Evolutionary conservation across 2,888 invertebrate genomes (phyloP).

Genomic region (Steinernema scapterisci): DNA sequence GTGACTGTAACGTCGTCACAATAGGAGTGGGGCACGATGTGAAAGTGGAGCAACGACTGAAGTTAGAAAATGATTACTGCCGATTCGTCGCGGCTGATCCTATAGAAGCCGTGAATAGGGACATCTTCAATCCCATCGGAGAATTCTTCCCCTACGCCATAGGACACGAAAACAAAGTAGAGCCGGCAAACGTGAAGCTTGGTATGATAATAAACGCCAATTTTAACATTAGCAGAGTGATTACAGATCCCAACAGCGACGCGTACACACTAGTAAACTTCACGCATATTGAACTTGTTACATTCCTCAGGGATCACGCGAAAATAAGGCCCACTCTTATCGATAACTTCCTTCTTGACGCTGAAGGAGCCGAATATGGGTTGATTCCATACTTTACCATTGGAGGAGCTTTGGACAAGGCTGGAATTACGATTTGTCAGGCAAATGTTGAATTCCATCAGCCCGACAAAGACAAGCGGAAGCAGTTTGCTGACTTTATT

Average conservation of each 20-base stretch:
- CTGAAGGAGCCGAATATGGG: slow-evolving; percentile 7
- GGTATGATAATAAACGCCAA: too few species aligned
- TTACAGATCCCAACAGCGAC: slow-evolving; percentile 1
- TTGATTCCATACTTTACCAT: not conserved
- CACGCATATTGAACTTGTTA: not conserved
- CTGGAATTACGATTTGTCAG: not conserved
- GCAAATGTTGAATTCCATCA: not conserved
- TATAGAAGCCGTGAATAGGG: slow-evolving; percentile 42
- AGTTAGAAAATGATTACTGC: not conserved
- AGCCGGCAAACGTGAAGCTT: slow-evolving; percentile 41
- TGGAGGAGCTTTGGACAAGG: not conserved
- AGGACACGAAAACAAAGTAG: slow-evolving; percentile 34
- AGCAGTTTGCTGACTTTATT: too few species aligned
- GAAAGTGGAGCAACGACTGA: slow-evolving; percentile 38
- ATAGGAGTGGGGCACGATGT: slow-evolving; percentile 44
- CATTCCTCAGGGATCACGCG: not conserved
- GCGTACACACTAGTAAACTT: not conserved
- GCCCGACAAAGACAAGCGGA: not conserved
- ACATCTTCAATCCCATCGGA: slow-evolving; percentile 42
- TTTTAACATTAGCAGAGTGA: too few species aligned
- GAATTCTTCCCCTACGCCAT: slow-evolving; percentile 45
- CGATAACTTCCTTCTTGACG: not conserved
- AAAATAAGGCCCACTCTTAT: not conserved
- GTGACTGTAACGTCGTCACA: slow-evolving; percentile 33
- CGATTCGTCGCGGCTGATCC: slow-evolving; percentile 44